A percentile compares a stretch with the other conserved stretches of the same genome.
These are phyloP conservation scores for Monoplex corrugatus DNA, from an alignment of 2,888 invertebrate species.

Conservation along the genomic window DNA sequence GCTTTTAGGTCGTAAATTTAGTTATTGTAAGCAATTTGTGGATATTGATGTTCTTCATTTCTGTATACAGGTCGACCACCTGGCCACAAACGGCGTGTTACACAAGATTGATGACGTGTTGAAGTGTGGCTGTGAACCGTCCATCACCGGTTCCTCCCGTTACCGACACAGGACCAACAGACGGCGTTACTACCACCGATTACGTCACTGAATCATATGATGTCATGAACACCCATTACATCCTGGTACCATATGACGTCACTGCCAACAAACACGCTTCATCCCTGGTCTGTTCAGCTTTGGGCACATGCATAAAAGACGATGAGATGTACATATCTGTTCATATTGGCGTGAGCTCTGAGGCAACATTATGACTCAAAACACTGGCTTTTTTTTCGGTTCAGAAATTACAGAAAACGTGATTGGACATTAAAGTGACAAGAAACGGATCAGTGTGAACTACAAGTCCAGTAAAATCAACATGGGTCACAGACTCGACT, in stretches of 20 bases:
- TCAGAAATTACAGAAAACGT: too few relatives aligned
- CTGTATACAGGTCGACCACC: slow-evolving; percentile 20
- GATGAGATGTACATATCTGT: not conserved
- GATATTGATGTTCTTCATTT: too few relatives aligned
- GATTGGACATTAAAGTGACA: too few relatives aligned
- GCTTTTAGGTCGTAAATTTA: too few relatives aligned
- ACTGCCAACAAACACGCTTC: too few relatives aligned
- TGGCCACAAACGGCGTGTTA: slow-evolving; percentile 56
- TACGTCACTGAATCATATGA: not conserved
- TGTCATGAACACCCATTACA: not conserved
- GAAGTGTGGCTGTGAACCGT: slow-evolving; percentile 57
- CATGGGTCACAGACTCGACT: too few relatives aligned
- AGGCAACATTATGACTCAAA: not conserved
- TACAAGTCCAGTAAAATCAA: too few relatives aligned
- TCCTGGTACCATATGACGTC: not conserved
- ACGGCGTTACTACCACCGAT: slow-evolving; percentile 35
- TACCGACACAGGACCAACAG: slow-evolving; percentile 36
- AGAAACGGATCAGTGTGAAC: too few relatives aligned
- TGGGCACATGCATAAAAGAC: not conserved
- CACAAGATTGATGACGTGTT: slow-evolving; percentile 70
- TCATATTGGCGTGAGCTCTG: not conserved
- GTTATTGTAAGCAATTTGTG: too few relatives aligned
- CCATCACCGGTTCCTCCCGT: slow-evolving; percentile 29
- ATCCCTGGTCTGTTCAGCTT: not conserved
- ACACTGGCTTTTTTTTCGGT: not conserved